phyloP scores from a whole-genome alignment of 1,140 invertebrate genomes.

The Phenacoccus solenopsis region DNA sequence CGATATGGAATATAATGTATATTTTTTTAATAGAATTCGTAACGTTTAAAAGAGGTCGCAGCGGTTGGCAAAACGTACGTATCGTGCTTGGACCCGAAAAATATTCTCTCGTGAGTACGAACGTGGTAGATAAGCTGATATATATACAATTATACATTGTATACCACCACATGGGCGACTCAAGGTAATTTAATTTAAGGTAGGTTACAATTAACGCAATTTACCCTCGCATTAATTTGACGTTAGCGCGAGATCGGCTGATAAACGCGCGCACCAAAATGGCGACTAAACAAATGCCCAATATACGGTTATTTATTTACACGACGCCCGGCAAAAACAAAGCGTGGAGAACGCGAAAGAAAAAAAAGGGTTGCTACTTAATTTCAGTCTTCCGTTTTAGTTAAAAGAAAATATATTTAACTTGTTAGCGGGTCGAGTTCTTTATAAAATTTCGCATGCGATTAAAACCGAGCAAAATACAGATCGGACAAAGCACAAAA shows the following conservation, averaged over 20 bases:
- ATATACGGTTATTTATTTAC: not conserved
- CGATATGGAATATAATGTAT: too few species aligned
- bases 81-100: too few species aligned
- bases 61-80: too few species aligned
- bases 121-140: too few species aligned
- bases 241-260: not conserved
- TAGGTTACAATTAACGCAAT: not conserved
- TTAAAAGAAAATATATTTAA: constrained; percentile 4
- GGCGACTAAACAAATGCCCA: not conserved
- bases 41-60: too few species aligned
- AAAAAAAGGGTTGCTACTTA: not conserved
- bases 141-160: too few species aligned
- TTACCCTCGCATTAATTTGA: not conserved
- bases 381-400: not conserved
- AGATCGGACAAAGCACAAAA: not conserved
- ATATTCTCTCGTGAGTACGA: too few species aligned
- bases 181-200: constrained; percentile 2
- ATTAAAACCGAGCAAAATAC: not conserved
- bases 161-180: not conserved
- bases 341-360: too few species aligned
- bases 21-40: too few species aligned
- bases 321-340: not conserved
- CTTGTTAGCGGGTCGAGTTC: not conserved
- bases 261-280: not conserved
- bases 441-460: constrained; percentile 1